Percentiles rank a stretch among this genome's conserved stretches.
Evolutionary conservation across 2,113 vertebrate species (phyloP).

Genomic region (Excalfactoria chinensis): DNA sequence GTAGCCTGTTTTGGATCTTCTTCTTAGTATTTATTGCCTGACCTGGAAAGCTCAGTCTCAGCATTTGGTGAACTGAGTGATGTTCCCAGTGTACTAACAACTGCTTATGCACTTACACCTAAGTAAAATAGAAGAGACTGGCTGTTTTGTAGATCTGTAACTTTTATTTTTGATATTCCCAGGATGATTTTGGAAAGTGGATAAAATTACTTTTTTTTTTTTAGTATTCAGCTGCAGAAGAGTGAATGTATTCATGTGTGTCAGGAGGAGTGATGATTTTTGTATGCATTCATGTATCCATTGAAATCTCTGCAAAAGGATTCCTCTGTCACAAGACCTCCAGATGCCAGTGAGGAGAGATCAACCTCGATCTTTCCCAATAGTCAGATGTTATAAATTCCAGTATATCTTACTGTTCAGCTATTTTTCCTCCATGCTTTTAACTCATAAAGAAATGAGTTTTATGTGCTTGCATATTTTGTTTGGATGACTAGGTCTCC

Average conservation of each 20-base stretch:
- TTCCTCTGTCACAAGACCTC: background rate
- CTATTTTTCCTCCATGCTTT: background rate
- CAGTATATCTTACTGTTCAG: background rate
- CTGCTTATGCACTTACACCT: background rate
- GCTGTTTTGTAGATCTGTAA: background rate
- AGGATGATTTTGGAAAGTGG: background rate
- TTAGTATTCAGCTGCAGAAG: constrained; percentile 33
- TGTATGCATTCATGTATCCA: background rate
- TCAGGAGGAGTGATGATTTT: constrained; percentile 15
- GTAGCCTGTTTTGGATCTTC: background rate
- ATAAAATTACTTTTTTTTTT: background rate
- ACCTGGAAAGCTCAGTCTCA: constrained; percentile 21
- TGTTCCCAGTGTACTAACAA: background rate
- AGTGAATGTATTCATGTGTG: constrained; percentile 3
- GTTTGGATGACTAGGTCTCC: background rate
- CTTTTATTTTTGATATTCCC: constrained; percentile 1
- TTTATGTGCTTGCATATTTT: background rate
- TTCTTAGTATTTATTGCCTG: constrained; percentile 1
- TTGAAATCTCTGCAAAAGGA: background rate
- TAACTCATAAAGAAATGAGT: background rate
- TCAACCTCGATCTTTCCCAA: background rate
- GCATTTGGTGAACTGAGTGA: constrained; percentile 8
- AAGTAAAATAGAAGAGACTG: background rate
- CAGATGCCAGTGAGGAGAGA: background rate
- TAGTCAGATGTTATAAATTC: background rate